Percentiles rank a stretch among this genome's conserved stretches.
Conservation (phyloP, 2,113 vertebrate species). For the Channa maculata region DNA sequence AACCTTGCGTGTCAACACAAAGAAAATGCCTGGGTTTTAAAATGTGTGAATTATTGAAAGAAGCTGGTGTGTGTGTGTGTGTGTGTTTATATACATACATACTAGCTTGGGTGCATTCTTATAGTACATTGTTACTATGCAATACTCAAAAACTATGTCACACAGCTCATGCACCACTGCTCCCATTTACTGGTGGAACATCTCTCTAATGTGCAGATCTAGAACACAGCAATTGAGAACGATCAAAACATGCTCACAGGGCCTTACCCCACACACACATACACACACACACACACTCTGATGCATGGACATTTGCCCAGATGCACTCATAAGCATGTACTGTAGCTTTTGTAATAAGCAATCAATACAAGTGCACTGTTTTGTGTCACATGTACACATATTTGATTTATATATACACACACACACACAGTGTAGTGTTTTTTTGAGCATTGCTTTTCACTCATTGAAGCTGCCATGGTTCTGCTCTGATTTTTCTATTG, state of each 20-base stretch:
- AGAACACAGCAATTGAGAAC: constrained; percentile 74
- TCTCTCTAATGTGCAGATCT: constrained; percentile 63
- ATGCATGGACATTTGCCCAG: constrained; percentile 49
- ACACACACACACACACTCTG: constrained; percentile 40
- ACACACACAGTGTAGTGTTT: constrained; percentile 22
- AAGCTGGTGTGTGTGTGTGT: constrained; percentile 5
- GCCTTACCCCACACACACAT: constrained; percentile 31
- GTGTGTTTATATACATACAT: background rate
- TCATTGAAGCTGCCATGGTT: background rate
- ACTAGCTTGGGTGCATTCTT: background rate
- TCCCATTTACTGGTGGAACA: constrained; percentile 71
- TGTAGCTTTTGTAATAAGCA: constrained; percentile 46
- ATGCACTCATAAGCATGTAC: constrained; percentile 33
- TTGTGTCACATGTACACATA: constrained; percentile 43
- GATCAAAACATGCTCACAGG: constrained; percentile 77
- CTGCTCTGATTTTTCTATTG: constrained; percentile 52
- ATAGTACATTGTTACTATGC: constrained; percentile 29
- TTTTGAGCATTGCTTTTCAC: constrained; percentile 13
- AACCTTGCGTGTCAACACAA: too few relatives aligned
- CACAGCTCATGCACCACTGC: constrained; percentile 66
- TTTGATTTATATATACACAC: constrained; percentile 1
- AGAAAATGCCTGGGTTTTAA: constrained; percentile 13
- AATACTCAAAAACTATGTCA: constrained; percentile 72
- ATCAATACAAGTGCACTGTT: constrained; percentile 53
- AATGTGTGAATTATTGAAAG: constrained; percentile 56